phyloP scores from a whole-genome alignment of 2,888 invertebrate species.

The Nymphalis c-album region DNA sequence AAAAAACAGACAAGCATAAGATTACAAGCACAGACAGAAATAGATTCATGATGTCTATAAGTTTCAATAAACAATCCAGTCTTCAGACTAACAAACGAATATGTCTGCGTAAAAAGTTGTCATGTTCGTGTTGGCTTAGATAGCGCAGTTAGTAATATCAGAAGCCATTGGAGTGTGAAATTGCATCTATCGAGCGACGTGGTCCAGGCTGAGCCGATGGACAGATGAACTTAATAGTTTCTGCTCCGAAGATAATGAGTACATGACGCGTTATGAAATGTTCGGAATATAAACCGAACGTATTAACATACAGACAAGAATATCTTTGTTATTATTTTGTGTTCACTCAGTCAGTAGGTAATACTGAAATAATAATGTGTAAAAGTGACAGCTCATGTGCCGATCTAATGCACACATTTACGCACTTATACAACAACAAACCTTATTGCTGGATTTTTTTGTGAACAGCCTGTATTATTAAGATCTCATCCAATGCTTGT shows the following conservation, averaged over 20 bases:
- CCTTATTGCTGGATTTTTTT: no score
- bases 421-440: no score
- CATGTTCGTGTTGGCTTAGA: constrained; percentile 48
- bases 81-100: constrained; percentile 11
- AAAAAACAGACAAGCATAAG: not conserved
- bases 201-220: constrained; percentile 39
- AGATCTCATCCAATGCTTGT: no score
- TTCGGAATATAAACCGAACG: constrained; percentile 5
- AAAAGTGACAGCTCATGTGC: no score
- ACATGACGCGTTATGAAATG: constrained; percentile 22
- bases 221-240: constrained; percentile 45
- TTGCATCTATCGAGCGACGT: constrained; percentile 56
- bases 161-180: constrained; percentile 62
- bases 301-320: not conserved
- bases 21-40: not conserved
- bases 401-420: no score
- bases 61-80: not conserved
- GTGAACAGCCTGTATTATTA: no score
- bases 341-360: not conserved
- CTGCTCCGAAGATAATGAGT: constrained; percentile 41
- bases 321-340: constrained; percentile 1
- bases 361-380: no score
- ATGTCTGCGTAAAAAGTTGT: constrained; percentile 43
- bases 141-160: constrained; percentile 61
- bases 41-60: not conserved